Conservation (phyloP, 2,113 vertebrate genomes). For the Centropus unirufus region DNA sequence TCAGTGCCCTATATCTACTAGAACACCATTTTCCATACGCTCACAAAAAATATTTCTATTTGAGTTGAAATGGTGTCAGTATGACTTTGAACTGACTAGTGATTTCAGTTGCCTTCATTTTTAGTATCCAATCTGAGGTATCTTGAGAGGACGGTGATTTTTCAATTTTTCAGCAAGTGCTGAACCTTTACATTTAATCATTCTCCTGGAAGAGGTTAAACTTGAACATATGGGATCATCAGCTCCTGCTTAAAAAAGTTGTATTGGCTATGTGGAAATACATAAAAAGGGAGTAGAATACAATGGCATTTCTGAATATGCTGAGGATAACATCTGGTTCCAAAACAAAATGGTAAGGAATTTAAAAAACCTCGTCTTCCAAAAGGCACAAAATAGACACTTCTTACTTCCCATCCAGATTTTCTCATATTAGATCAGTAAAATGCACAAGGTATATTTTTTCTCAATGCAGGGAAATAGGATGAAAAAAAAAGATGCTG, state of each 20-base stretch:
- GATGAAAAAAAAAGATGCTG: background rate
- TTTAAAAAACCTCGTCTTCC: background rate
- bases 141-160: background rate
- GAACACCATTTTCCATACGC: background rate
- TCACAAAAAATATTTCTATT: slow-evolving; percentile 2
- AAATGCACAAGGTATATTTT: background rate
- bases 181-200: background rate
- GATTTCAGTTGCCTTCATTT: background rate
- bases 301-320: background rate
- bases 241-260: background rate
- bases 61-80: background rate
- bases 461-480: background rate
- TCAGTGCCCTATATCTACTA: background rate
- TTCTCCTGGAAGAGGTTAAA: background rate
- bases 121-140: background rate
- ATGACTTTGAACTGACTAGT: background rate
- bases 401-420: background rate
- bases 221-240: background rate
- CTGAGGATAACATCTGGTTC: background rate
- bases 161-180: background rate
- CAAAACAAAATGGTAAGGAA: background rate
- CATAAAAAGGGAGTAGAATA: background rate
- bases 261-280: background rate
- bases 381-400: background rate
- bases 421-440: background rate